Conservation (phyloP, 2,888 invertebrate species). For the Aporophyla nigra region DNA sequence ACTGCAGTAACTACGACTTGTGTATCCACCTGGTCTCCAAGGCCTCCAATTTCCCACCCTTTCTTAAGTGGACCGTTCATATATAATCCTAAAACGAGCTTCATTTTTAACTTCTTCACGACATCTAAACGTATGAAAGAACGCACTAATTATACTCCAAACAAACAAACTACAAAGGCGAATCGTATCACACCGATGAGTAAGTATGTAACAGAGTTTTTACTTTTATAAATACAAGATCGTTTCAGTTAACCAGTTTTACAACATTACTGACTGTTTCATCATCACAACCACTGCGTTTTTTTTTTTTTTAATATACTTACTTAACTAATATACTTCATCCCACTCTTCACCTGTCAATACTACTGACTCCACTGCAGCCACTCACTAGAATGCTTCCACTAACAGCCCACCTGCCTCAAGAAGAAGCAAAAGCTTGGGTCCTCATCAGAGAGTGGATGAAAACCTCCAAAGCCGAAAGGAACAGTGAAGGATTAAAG, state of each 20-base stretch:
- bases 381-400: not conserved
- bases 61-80: not conserved
- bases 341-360: no score
- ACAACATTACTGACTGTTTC: not conserved
- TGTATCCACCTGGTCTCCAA: not conserved
- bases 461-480: not conserved
- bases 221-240: not conserved
- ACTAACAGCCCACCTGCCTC: not conserved
- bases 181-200: not conserved
- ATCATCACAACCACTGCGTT: not conserved
- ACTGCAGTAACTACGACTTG: not conserved
- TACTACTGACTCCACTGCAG: not conserved
- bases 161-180: not conserved
- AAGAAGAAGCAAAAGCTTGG: slow-evolving; percentile 14
- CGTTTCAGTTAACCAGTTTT: not conserved
- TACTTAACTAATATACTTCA: no score
- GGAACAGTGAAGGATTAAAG: not conserved
- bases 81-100: no score
- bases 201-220: not conserved
- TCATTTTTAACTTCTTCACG: not conserved
- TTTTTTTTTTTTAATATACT: not conserved
- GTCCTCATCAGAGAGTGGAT: slow-evolving; percentile 4
- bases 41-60: accelerated
- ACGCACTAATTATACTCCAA: not conserved
- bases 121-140: not conserved